phyloP scores from a whole-genome alignment of 1,140 invertebrate genomes.

The Piezodorus guildinii region DNA sequence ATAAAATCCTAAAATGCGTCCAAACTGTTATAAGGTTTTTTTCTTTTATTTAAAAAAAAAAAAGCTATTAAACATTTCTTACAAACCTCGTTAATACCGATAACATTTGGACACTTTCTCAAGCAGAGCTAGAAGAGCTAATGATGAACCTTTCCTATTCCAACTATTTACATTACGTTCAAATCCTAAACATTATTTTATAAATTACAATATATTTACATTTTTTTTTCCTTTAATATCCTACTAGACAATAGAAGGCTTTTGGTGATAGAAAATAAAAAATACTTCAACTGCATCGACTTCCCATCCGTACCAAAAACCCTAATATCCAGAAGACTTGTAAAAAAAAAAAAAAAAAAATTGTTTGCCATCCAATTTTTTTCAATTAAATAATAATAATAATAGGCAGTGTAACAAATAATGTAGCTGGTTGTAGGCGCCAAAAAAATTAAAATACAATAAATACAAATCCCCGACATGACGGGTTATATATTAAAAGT shows the following conservation, averaged over 20 bases:
- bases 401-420: conserved; percentile 18
- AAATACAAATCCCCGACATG: background rate
- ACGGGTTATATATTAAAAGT: background rate
- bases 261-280: conserved; percentile 5
- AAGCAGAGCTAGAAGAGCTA: background rate
- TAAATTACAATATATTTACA: conserved; percentile 16
- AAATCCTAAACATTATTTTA: conserved; percentile 12
- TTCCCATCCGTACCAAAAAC: background rate
- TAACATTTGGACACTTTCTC: conserved; percentile 6
- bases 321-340: background rate
- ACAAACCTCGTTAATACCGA: background rate
- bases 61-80: background rate
- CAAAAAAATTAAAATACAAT: conserved; percentile 12
- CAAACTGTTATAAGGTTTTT: background rate
- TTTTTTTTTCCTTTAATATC: background rate
- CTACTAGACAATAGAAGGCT: conserved; percentile 1
- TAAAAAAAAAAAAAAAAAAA: too few species aligned
- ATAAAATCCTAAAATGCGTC: conserved; percentile 4
- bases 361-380: background rate
- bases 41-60: too few species aligned
- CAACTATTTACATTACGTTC: conserved; percentile 13
- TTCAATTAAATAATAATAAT: conserved; percentile 6
- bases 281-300: background rate
- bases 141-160: conserved; percentile 8
- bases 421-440: conserved; percentile 19